phyloP scores from a whole-genome alignment of 2,113 vertebrate genomes.

The Tauraco erythrolophus region DNA sequence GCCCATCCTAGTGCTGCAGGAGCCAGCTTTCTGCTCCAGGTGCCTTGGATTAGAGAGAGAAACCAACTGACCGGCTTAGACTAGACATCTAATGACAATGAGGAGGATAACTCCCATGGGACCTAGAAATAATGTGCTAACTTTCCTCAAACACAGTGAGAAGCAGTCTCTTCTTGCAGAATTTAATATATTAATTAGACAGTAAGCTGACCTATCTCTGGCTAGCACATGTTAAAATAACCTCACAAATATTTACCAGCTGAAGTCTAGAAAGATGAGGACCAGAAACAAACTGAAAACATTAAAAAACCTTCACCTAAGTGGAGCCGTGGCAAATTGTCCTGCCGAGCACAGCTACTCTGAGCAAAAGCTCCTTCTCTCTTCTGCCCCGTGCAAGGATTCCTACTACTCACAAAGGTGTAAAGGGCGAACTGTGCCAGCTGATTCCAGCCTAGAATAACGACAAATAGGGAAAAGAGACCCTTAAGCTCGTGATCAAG shows the following conservation, averaged over 20 bases:
- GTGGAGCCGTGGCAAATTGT: neutral
- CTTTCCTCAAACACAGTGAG: neutral
- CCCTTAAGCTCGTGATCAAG: neutral
- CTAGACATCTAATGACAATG: neutral
- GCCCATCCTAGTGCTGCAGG: neutral
- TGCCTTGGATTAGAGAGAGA: neutral
- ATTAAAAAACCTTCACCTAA: neutral
- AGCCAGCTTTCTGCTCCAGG: neutral
- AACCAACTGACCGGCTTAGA: neutral
- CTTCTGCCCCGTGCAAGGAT: rapidly evolving
- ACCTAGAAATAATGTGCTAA: neutral
- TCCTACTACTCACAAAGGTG: neutral
- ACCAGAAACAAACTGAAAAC: neutral
- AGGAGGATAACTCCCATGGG: neutral
- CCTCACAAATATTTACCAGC: neutral
- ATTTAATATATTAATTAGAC: neutral
- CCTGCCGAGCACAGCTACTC: neutral
- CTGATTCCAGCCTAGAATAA: neutral
- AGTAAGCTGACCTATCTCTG: slow-evolving; percentile 9
- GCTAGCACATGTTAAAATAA: neutral
- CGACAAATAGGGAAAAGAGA: neutral
- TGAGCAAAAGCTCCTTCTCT: neutral
- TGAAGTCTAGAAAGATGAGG: neutral
- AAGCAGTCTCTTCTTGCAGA: neutral
- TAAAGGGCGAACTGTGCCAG: neutral